Percentiles rank a stretch among this genome's conserved stretches.
Conservation (phyloP, 2,797 vertebrate genomes). For the Paratrypauchen microcephalus region DNA sequence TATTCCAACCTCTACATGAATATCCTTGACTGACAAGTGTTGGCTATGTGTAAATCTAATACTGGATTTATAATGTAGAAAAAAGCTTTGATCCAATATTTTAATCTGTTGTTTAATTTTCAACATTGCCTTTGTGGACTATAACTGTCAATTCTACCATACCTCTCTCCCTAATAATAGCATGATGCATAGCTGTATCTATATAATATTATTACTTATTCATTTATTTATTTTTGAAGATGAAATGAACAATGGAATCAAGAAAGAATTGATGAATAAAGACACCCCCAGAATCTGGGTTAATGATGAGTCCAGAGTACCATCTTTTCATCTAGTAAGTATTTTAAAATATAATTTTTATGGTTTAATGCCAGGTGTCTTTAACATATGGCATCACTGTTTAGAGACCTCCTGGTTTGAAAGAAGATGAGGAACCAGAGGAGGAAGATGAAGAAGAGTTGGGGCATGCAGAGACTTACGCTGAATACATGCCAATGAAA, state of each 20-base stretch:
- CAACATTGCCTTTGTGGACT: background rate
- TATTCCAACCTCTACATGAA: background rate
- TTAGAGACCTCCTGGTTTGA: slow-evolving; percentile 88
- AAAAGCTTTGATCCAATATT: background rate
- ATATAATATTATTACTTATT: no score
- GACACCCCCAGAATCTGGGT: slow-evolving; percentile 92
- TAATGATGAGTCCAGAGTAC: slow-evolving; percentile 89
- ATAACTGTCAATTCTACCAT: background rate
- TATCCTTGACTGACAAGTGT: no score
- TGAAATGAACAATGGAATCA: slow-evolving; percentile 92
- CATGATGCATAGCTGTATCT: no score
- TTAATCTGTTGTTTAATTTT: background rate
- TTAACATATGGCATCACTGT: slow-evolving; percentile 9
- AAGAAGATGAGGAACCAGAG: slow-evolving; percentile 94
- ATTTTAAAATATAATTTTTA: background rate
- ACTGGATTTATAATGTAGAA: no score
- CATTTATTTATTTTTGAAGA: slow-evolving; percentile 69
- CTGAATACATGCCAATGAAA: slow-evolving; percentile 99
- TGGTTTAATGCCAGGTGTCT: background rate
- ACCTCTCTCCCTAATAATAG: no score
- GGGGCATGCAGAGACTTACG: slow-evolving; percentile 97
- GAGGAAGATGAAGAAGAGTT: slow-evolving; percentile 98
- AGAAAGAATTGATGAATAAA: slow-evolving; percentile 91
- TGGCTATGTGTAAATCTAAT: no score
- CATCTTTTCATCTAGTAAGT: slow-evolving; percentile 90